Base-by-base conservation (phyloP, 2,797 vertebrate species). In the Eurystomus glaucurus region DNA sequence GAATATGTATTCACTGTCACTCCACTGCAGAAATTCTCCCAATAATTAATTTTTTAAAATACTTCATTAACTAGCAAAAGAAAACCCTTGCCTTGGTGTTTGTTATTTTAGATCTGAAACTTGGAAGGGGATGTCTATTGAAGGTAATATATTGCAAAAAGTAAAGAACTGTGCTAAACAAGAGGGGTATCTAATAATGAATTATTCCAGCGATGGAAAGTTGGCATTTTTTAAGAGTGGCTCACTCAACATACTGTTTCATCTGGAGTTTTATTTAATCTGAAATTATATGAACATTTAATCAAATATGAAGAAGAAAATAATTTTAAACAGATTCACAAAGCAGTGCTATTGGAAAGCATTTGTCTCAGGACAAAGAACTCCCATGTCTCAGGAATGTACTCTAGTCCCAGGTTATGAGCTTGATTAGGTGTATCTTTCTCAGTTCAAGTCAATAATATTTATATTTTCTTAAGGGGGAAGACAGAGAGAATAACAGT, bases 351-450 rank as follows among this genome's bases (percentile, higher is more conserved):
- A 10, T 25, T 29, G 37, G 41, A 82, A 87, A 45, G 1, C 14
- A 29, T 46, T 74, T 50, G 15, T 54, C 11, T 35, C 15, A 23
- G 10, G 7, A 31, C 20, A 66, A 72, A n/a, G 7, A 51, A 8
- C 7, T 21, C 9, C 0, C 0, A 0, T 8, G 6, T 35, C 10
- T 64, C 35, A 31, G 6, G 15, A 64, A 9, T 33, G 5, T 18
- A 10, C 14, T 75, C 5, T 5, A 4, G 8, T 75, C 6, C 43
- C 22, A 55, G 14, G 3, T 21, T 33, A 16, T 11, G 60, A 17
- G 2, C 6, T 48, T 43, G 26, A 28, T 62, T 39, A 54, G 8
- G 2, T 48, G 7, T 26, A 2, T 39, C 15, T 39, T 68, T 64
- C 26, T 68, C 21, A 51, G 4, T 43, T 85, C 33, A 17, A 1